These are phyloP conservation scores for Silurus aristotelis DNA, from an alignment of 2,797 vertebrate genomes.

Conservation along the genomic window DNA sequence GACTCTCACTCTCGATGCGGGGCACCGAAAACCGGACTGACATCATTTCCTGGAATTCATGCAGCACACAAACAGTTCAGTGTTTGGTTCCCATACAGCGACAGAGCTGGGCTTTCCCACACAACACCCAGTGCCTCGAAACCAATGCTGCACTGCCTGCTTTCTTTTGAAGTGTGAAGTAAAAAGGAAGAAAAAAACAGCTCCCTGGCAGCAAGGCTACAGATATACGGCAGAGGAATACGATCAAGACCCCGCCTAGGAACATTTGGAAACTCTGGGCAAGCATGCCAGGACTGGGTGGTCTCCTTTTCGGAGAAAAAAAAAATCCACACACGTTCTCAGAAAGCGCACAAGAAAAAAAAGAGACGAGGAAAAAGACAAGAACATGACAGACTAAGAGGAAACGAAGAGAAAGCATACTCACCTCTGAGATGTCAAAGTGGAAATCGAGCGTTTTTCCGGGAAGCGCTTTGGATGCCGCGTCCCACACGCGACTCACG, in stretches of 20 bases:
- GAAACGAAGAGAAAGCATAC: background rate
- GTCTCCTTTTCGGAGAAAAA: background rate
- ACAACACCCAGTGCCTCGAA: slow-evolving; percentile 59
- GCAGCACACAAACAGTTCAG: slow-evolving; percentile 73
- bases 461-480: slow-evolving; percentile 90
- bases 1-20: slow-evolving; percentile 62
- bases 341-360: background rate
- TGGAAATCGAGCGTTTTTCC: slow-evolving; percentile 98
- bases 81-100: slow-evolving; percentile 74
- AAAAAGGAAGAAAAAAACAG: slow-evolving; percentile 58
- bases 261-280: slow-evolving; percentile 29
- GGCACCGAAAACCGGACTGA: slow-evolving; percentile 63
- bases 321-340: background rate
- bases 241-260: slow-evolving; percentile 46
- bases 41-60: slow-evolving; percentile 83
- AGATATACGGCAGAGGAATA: slow-evolving; percentile 36
- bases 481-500: slow-evolving; percentile 91
- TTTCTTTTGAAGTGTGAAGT: slow-evolving; percentile 52
- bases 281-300: slow-evolving; percentile 23
- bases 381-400: background rate
- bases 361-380: background rate
- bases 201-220: slow-evolving; percentile 56
- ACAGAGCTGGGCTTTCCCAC: slow-evolving; percentile 36
- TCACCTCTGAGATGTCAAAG: slow-evolving; percentile 97
- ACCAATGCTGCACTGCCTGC: slow-evolving; percentile 23